Base-by-base conservation (phyloP, 2,888 invertebrate species). In the Hypercompe scribonia region DNA sequence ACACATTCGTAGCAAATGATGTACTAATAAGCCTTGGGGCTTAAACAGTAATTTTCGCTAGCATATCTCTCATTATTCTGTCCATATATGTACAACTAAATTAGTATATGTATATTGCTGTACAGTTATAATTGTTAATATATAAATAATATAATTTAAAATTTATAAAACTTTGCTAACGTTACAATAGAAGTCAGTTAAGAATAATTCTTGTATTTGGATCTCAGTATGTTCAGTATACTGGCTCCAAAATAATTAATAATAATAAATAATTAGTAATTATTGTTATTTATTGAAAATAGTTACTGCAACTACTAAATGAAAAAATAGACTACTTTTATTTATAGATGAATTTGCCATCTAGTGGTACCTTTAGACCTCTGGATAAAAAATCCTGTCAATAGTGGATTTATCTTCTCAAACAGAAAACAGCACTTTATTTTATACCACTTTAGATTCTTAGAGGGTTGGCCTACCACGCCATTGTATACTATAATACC, bases 1-100 rank as follows among this genome's bases (percentile, higher is more conserved):
- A 70, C 67, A 70, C 72, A 61, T 72, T 64, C 68, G 66, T 71
- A 67, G 65, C 70, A 64, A 75, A 75, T 74, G 75, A 74, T 80
- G 75, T 73, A 66, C 75, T 76, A 80, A 81, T 82, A 78, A 71
- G 76, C 72, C 77, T 72, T 67, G 33, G 73, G 78, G 72, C 54
- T 74, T 69, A 78, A 67, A 75, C 78, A 77, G 31, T 70, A 82
- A 80, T 81, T 80, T 80, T 78, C 65, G 67, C 68, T 70, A 65
- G 68, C 65, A 74, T 72, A 73, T 78, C 74, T 78, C 75, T 75
- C 71, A 39, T 61, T 72, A 63, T 69, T 50, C 58, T 78, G 66
- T 78, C 73, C 65, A 71, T 71, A 42, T 68, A 71, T 39, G 70
- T 67, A 39, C 73, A 66, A 68, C 33, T 54, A 34, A 24, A 18